Conservation (phyloP, 2,888 invertebrate species). For the Tetragonisca angustula region DNA sequence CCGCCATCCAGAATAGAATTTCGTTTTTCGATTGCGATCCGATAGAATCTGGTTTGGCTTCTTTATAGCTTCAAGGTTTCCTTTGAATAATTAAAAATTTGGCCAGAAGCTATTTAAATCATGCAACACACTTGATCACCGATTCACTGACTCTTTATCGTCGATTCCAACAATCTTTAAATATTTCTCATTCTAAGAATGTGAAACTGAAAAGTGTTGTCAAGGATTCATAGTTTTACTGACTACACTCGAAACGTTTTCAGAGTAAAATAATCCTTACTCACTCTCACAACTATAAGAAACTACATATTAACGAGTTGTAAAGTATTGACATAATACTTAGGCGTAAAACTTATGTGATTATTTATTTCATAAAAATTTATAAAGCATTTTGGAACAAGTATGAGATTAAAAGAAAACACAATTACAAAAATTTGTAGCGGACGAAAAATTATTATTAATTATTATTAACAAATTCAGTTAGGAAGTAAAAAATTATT, state of each 20-base stretch:
- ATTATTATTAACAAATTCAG: too few species aligned
- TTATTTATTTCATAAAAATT: too few species aligned
- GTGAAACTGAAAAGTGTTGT: neutral
- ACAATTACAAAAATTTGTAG: too few species aligned
- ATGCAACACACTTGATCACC: neutral
- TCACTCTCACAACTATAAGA: too few species aligned
- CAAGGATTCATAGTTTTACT: neutral
- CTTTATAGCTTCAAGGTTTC: constrained; percentile 41
- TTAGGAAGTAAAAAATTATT: too few species aligned
- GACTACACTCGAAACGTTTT: neutral
- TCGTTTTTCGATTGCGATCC: constrained; percentile 38
- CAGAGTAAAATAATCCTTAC: neutral
- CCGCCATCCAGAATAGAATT: constrained; percentile 28
- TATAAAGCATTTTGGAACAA: too few species aligned
- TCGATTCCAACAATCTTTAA: neutral
- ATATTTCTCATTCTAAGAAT: neutral
- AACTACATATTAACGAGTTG: too few species aligned
- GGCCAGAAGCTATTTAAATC: constrained; percentile 18
- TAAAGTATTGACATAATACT: too few species aligned
- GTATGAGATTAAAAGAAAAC: too few species aligned
- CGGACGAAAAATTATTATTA: too few species aligned
- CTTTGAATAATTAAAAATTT: constrained; percentile 40
- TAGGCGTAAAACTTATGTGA: too few species aligned
- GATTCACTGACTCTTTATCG: neutral
- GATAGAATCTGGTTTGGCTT: constrained; percentile 32